Evolutionary conservation across 2,888 invertebrate species (phyloP).

Genomic region (Amiota mariae): DNA sequence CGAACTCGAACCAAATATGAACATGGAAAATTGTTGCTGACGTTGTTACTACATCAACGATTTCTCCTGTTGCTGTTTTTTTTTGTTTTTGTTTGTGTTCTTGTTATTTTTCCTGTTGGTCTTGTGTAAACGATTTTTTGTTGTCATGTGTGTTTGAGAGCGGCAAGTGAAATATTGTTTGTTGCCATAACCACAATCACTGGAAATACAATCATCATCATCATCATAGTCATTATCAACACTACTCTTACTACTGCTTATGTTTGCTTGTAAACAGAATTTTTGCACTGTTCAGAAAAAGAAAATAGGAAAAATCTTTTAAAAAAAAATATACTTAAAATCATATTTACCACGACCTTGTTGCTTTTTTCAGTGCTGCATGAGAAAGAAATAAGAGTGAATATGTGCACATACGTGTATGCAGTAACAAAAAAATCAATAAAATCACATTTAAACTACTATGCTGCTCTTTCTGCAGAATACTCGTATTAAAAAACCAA

Average conservation of each 20-base stretch:
- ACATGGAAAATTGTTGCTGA: conserved; percentile 27
- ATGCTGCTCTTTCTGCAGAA: too few species aligned
- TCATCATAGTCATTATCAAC: too few species aligned
- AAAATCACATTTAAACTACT: background rate
- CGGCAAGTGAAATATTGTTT: conserved; percentile 13
- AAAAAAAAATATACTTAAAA: conserved; percentile 16
- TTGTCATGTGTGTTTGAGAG: background rate
- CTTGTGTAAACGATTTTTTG: too few species aligned
- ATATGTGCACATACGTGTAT: background rate
- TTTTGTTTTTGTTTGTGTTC: conserved; percentile 18
- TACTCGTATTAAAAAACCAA: too few species aligned
- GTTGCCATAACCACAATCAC: background rate
- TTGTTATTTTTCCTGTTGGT: background rate
- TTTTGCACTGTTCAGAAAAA: background rate
- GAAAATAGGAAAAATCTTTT: background rate
- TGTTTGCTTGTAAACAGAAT: conserved; percentile 8
- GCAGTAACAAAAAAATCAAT: background rate
- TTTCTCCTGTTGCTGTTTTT: conserved; percentile 41
- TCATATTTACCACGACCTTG: conserved; percentile 22
- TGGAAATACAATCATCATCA: background rate
- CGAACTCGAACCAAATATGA: conserved; percentile 6
- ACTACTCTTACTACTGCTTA: background rate
- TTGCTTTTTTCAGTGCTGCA: conserved; percentile 14
- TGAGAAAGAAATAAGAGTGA: background rate
- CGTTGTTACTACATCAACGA: conserved; percentile 37